Evolutionary conservation across 2,113 vertebrate species (phyloP), one percentile per base, ranked within the genome.

Genomic region (Upupa epops): DNA sequence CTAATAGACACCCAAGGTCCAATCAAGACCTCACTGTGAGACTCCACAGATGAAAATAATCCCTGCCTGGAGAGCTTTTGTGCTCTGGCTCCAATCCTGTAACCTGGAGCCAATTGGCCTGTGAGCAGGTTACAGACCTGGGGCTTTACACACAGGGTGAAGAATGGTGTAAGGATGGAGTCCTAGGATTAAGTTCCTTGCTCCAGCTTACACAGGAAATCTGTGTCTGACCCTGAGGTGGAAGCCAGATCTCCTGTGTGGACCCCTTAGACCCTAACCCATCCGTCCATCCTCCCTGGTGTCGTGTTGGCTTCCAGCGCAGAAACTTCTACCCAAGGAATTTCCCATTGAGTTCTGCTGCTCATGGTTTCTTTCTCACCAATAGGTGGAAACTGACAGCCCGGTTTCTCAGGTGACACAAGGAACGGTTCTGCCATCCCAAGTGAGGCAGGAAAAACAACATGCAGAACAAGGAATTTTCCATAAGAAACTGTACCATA

Each of bases 301-400:
- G 78, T 95, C 61, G 56, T 88, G 60, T 93, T 93, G 83, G 71
- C 86, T 71, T 86, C 88, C 93, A 94, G 92, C 77, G 74, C 96
- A 95, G 93, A 96, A 94, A 92, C 86, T 84, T 96, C 92, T 79
- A 73, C 55, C 90, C 12, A 8, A 94, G 88, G 89, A 94, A 79
- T 94, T 95, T 96, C 95, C 93, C 92, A 51, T 73, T 96, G 74
- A 94, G 81, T 96, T 96, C 93, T 96, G 94, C 88, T 96, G 96
- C 85, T 96, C 94, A 96, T 96, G 94, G 96, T 96, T 96, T 96
- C 96, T 96, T 92, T 96, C 96, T 96, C 96, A 96, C 96, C 96
- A 96, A 96, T 96, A 96, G 96, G 96, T 96, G 96, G 94, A 96
- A 96, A 96, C 92, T 96, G 94, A 96, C 96, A 96, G 92, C 93